Evolutionary conservation across 2,113 vertebrate species (phyloP), one percentile per base, ranked within the genome.

Genomic region (Lates calcarifer): DNA sequence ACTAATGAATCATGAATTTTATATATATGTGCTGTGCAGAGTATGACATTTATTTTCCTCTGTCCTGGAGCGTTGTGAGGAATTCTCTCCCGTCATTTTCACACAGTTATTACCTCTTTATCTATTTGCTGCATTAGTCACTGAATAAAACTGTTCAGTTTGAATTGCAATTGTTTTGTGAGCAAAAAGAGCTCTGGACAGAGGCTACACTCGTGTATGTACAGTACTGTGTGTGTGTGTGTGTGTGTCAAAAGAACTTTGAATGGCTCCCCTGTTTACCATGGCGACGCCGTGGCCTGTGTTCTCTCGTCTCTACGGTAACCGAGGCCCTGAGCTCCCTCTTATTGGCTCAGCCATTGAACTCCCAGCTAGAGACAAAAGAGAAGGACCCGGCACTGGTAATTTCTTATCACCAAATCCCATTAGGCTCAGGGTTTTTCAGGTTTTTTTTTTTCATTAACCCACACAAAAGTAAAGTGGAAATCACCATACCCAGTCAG

Each of bases 301-400:
- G 96, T 96, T 97, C 96, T 94, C 94, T 90, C 89, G 97, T 99
- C 98, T 97, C 98, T 98, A 96, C 97, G 97, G 98, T 96, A 98
- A 99, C 98, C 94, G 79, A 94, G 96, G 96, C 94, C 95, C 95
- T 95, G 94, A 93, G 95, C 95, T 95, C 96, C 96, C 95, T 97
- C 96, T 96, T 29, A 96, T 96, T 96, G 96, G 97, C 96, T 96
- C 91, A 95, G 97, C 96, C 96, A 96, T 96, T 97, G 97, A 98
- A 97, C 96, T 96, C 95, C 96, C 94, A 47, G 95, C 89, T 93
- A 97, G 97, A 99, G 96, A 99, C 98, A 98, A 98, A 98, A 96
- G 96, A 96, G 92, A 94, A 95, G 96, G 90, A 88, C 90, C 95
- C 81, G 82, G 91, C 73, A 81, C 93, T 94, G 93, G 92, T 95